Evolutionary conservation across 2,113 vertebrate species (phyloP).

Genomic region (Tupaia chinensis): DNA sequence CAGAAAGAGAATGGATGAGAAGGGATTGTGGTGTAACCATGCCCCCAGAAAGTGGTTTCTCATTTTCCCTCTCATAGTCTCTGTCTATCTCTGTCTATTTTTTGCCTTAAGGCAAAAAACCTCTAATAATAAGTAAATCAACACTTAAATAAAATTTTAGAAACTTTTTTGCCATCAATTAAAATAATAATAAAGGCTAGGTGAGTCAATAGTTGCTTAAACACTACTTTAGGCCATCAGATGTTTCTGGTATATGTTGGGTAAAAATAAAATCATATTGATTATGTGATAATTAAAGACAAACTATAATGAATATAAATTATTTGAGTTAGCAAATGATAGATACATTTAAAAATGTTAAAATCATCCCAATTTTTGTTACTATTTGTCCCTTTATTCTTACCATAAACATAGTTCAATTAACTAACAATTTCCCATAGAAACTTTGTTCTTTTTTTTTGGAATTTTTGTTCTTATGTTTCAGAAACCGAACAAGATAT

Average conservation of each 20-base stretch:
- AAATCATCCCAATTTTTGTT: neutral
- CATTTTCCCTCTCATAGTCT: too few species aligned
- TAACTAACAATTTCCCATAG: slow-evolving; percentile 37
- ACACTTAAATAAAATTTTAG: slow-evolving; percentile 20
- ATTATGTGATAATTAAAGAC: neutral
- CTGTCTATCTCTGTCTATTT: too few species aligned
- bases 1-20: too few species aligned
- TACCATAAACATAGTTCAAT: neutral
- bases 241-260: neutral
- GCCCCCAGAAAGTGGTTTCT: too few species aligned
- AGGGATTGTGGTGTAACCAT: too few species aligned
- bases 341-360: neutral
- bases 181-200: neutral
- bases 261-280: neutral
- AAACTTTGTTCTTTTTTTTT: slow-evolving; percentile 30
- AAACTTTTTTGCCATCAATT: neutral
- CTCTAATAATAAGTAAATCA: too few species aligned
- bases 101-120: too few species aligned
- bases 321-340: neutral
- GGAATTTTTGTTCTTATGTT: slow-evolving; percentile 13
- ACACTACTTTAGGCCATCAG: neutral
- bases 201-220: neutral
- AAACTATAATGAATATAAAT: neutral
- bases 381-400: neutral
- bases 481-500: slow-evolving; percentile 63